phyloP scores from a whole-genome alignment of 2,888 invertebrate species.

The Tenthredo distinguenda region DNA sequence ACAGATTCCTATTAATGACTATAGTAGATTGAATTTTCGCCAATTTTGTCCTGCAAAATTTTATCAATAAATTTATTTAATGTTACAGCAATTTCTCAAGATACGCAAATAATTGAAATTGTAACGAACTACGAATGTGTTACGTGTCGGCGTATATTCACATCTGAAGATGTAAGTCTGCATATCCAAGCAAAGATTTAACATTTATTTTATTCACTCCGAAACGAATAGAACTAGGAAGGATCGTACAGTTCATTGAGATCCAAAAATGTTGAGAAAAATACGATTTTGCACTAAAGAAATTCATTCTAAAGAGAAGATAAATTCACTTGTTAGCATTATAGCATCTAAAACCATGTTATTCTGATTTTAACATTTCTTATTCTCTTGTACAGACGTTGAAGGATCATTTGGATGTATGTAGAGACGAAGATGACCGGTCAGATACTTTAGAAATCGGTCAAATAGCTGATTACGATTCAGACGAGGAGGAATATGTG shows the following conservation, averaged over 20 bases:
- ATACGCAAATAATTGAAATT: conserved; percentile 69
- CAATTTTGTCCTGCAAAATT: background rate
- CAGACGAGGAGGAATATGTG: conserved; percentile 69
- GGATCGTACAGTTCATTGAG: background rate
- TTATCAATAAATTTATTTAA: background rate
- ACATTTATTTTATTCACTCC: background rate
- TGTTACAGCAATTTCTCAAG: conserved; percentile 64
- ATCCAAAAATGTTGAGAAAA: background rate
- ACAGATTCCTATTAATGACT: background rate
- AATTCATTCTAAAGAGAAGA: background rate
- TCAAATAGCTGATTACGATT: conserved; percentile 68
- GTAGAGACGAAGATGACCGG: conserved; percentile 74
- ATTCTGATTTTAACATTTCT: conserved; percentile 11
- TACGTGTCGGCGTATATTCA: conserved; percentile 73
- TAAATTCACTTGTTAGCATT: background rate
- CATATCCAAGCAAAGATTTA: background rate
- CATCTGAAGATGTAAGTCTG: conserved; percentile 69
- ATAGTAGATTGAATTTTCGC: background rate
- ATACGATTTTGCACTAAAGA: background rate
- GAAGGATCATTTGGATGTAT: conserved; percentile 73
- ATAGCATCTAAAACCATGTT: background rate
- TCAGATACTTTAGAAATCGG: conserved; percentile 69
- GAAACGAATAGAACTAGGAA: background rate
- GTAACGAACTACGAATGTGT: conserved; percentile 74
- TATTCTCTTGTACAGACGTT: conserved; percentile 64